Base-by-base conservation (phyloP, 2,888 invertebrate species). In the Leptarthrus brevirostris region DNA sequence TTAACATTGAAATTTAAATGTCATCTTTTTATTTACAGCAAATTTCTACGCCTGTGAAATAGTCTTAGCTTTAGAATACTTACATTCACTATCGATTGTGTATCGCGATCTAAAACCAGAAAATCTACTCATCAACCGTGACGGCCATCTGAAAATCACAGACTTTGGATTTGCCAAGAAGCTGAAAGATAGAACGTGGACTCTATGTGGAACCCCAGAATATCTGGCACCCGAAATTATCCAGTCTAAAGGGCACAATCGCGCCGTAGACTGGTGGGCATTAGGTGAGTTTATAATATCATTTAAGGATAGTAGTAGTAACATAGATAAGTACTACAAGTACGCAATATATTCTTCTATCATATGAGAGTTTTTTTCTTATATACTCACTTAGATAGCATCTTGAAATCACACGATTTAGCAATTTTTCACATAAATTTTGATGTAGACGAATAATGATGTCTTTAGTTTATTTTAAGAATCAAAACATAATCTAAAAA, bases 201-300 rank as follows among this genome's bases (percentile, higher is more conserved):
- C 96, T 0, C 85, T 97, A 56, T 97, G 97, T 83, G 97, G 97
- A 0, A 98, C 98, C 0, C 97, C 98, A 0, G 98, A 98, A 85
- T 98, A 98, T 85, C 87, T 98, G 77, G 98, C 98, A 54, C 96
- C 96, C 12, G 97, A 98, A 86, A 97, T 98, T 78, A 97, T 98
- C 79, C 97, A 96, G 84, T 96, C 96, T 80, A 97, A 97, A 87
- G 98, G 98, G 40, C 98, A 98, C 86, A 98, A 98, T 83, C 96
- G 95, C 83, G 97, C 97, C 5, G 98, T 98, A 0, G 98, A 98
- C 83, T 98, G 97, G 97, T 98, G 98, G 98, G 97, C 98, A 18
- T 87, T 98, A 81, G 98, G 93, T 93, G 26, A 66, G 84, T 85
- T 87, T 80, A 56, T n/a, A n/a, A n/a, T n/a, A n/a, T n/a, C n/a